Conservation (phyloP, 2,888 invertebrate species). For the Elegia similella region DNA sequence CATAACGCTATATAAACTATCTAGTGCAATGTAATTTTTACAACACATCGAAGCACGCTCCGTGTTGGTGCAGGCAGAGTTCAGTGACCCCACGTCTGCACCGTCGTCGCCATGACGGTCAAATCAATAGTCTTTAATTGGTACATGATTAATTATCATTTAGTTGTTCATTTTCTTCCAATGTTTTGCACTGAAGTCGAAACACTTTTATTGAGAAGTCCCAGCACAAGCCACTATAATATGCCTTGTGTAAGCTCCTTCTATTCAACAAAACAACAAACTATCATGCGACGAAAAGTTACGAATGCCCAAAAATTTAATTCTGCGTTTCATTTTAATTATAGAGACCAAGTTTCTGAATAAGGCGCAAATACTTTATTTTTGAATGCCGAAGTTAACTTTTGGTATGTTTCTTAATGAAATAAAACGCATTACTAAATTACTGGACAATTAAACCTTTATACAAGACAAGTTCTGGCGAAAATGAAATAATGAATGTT, state of each 20-base stretch:
- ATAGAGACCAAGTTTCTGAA: too few relatives aligned
- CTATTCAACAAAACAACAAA: too few relatives aligned
- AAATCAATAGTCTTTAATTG: conserved; percentile 13
- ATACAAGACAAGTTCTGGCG: neutral
- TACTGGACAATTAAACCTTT: neutral
- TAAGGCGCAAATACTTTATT: too few relatives aligned
- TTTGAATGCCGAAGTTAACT: too few relatives aligned
- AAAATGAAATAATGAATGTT: neutral
- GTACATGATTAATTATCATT: neutral
- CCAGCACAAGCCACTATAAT: too few relatives aligned
- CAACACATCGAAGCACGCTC: conserved; percentile 29
- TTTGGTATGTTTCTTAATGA: conserved; percentile 1
- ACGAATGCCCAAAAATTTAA: neutral
- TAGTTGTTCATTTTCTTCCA: neutral
- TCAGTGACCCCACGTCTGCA: neutral
- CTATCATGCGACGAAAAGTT: neutral
- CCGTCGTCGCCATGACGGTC: conserved; percentile 8
- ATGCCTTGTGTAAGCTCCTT: too few relatives aligned
- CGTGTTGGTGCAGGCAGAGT: conserved; percentile 6
- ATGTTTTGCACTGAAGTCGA: neutral
- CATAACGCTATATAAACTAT: conserved; percentile 56
- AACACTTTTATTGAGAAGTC: too few relatives aligned
- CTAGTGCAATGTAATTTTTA: conserved; percentile 48
- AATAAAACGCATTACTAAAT: conserved; percentile 22
- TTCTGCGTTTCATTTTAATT: neutral